These are phyloP conservation scores for Trididemnum clinides DNA, from an alignment of 23 tunicate genomes.

Conservation along the genomic window DNA sequence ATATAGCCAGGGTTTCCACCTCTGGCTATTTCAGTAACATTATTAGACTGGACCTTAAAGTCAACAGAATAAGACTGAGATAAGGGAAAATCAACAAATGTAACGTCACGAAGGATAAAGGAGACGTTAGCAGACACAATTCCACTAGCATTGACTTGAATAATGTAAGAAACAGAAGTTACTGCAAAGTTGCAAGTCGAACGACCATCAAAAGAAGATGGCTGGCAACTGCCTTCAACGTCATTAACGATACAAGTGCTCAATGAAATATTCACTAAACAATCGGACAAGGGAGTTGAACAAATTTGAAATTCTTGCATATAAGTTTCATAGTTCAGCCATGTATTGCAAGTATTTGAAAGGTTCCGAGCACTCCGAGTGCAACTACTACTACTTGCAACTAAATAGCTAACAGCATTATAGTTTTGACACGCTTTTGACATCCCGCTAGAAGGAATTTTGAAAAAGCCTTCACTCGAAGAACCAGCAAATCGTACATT, in stretches of 20 bases:
- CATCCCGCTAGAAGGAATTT: slow-evolving; percentile 35
- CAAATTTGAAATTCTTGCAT: slow-evolving; percentile 39
- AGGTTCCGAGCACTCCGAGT: not conserved
- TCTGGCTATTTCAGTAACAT: not conserved
- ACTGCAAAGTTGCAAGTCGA: slow-evolving; percentile 12
- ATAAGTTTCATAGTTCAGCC: slow-evolving; percentile 39
- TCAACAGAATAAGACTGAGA: slow-evolving; percentile 15
- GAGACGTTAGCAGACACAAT: slow-evolving; percentile 16
- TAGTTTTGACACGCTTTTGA: slow-evolving; percentile 50
- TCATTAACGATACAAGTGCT: not conserved
- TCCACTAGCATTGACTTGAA: slow-evolving; percentile 22
- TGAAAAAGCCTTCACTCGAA: slow-evolving; percentile 17
- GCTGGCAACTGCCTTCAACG: not conserved
- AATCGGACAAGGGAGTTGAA: not conserved
- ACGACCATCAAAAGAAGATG: not conserved
- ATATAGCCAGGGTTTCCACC: slow-evolving; percentile 92
- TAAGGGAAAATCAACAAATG: slow-evolving; percentile 8
- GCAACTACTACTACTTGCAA: slow-evolving; percentile 17
- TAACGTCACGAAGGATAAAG: not conserved
- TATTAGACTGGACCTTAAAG: not conserved
- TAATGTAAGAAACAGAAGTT: slow-evolving; percentile 19
- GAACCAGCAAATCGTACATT: slow-evolving; percentile 11
- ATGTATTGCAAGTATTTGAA: slow-evolving; percentile 11
- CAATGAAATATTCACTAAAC: not conserved
- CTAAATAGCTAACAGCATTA: slow-evolving; percentile 46